Evolutionary conservation across 2,888 invertebrate genomes (phyloP).

Genomic region (Lasioglossum malachurum): DNA sequence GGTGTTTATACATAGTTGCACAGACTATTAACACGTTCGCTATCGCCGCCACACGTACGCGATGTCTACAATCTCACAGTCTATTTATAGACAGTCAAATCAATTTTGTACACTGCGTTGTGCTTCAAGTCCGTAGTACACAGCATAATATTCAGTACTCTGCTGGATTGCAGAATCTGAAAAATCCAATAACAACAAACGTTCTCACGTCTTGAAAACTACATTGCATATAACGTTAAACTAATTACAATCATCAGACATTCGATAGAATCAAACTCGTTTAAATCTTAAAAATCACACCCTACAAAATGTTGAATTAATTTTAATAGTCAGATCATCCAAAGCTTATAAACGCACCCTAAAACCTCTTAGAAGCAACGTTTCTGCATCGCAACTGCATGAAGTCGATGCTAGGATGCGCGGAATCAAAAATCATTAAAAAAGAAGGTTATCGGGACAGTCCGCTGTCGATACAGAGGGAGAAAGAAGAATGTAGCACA

Average conservation of each 20-base stretch:
- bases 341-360: neutral
- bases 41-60: too few species aligned
- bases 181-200: too few species aligned
- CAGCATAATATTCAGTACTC: neutral
- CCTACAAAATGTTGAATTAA: neutral
- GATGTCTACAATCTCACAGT: neutral
- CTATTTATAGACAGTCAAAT: neutral
- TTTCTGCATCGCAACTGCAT: neutral
- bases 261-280: neutral
- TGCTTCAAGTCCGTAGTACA: neutral
- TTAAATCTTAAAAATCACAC: neutral
- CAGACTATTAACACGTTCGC: neutral
- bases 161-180: too few species aligned
- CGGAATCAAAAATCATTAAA: conserved; percentile 6
- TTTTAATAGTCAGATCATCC: neutral
- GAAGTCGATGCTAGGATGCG: neutral
- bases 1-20: neutral
- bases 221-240: neutral
- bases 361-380: neutral
- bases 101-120: neutral
- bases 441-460: conserved; percentile 2
- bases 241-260: neutral
- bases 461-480: conserved; percentile 6
- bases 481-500: neutral
- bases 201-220: too few species aligned